Evolutionary conservation across 2,797 vertebrate species (phyloP).

Genomic region (Hydrolagus colliei): DNA sequence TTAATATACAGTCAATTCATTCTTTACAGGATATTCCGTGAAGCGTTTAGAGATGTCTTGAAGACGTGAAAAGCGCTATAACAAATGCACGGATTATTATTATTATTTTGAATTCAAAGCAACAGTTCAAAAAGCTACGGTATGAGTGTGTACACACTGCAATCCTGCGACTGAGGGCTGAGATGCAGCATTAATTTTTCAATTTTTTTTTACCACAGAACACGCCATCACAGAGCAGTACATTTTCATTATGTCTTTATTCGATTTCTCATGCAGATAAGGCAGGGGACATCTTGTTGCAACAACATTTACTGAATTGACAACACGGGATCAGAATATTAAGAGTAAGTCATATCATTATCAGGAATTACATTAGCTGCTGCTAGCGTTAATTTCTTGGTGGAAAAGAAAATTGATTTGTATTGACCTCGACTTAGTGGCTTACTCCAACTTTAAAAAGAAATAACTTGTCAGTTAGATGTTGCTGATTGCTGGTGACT

Average conservation of each 20-base stretch:
- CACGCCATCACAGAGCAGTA: background rate
- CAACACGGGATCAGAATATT: slow-evolving; percentile 55
- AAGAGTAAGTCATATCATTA: slow-evolving; percentile 74
- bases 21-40: no score
- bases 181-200: background rate
- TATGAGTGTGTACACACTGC: background rate
- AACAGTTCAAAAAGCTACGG: background rate
- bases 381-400: slow-evolving; percentile 67
- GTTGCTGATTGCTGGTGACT: slow-evolving; percentile 29
- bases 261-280: slow-evolving; percentile 27
- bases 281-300: slow-evolving; percentile 26
- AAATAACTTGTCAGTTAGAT: slow-evolving; percentile 28
- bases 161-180: background rate
- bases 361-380: slow-evolving; percentile 67
- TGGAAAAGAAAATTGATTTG: slow-evolving; percentile 69
- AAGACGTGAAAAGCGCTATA: no score
- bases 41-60: no score
- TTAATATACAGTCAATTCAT: background rate
- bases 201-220: background rate
- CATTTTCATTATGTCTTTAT: slow-evolving; percentile 29
- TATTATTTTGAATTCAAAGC: background rate
- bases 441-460: slow-evolving; percentile 26
- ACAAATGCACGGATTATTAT: no score
- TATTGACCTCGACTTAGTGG: slow-evolving; percentile 57
- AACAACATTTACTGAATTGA: slow-evolving; percentile 43